phyloP scores from a whole-genome alignment of 2,888 invertebrate genomes.

The Spilosoma lubricipeda region DNA sequence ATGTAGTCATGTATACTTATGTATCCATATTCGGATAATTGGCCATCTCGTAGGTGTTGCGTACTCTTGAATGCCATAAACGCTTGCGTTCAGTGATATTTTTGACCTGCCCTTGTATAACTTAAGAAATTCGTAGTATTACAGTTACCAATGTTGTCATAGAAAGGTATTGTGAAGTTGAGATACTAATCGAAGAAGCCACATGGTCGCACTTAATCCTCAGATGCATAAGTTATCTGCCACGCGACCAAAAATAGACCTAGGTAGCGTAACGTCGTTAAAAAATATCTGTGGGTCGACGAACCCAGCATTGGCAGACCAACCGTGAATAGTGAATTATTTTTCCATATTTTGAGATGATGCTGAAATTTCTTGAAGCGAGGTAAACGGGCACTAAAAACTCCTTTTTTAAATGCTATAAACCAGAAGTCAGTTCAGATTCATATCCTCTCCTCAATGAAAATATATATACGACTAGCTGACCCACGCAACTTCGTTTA shows the following conservation, averaged over 20 bases:
- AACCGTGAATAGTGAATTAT: constrained; percentile 5
- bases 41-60: no score
- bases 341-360: constrained; percentile 7
- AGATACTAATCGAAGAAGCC: not conserved
- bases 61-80: no score
- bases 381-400: not conserved
- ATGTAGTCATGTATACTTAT: no score
- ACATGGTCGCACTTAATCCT: constrained; percentile 9
- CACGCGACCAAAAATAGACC: constrained; percentile 15
- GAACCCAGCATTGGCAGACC: constrained; percentile 10
- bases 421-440: not conserved
- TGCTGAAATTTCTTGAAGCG: not conserved
- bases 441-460: no score
- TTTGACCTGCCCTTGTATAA: no score
- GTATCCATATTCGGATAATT: no score
- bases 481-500: no score
- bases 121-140: not conserved
- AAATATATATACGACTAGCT: no score
- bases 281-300: constrained; percentile 11
- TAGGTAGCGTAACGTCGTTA: constrained; percentile 13
- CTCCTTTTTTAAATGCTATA: not conserved
- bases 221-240: constrained; percentile 12
- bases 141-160: not conserved
- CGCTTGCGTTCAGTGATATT: no score
- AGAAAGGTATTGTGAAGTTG: not conserved